Evolutionary conservation across 1,140 invertebrate species (phyloP), one percentile per base, ranked within the genome.

Genomic region (Drosophila pseudoananassae): DNA sequence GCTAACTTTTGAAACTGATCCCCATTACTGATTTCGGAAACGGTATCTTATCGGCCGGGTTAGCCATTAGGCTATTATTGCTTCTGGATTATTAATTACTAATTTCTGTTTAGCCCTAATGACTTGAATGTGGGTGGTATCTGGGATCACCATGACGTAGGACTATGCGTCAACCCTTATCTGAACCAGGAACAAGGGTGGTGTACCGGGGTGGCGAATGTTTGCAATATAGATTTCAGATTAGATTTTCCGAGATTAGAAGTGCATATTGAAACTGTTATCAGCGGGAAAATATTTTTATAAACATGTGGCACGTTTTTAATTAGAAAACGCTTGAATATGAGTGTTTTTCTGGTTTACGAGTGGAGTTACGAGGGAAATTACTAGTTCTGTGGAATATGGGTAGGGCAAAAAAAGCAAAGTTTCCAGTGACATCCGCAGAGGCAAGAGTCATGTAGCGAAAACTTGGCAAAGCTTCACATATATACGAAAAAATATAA

Each of bases 291-390:
- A 75, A 75, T 75, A 63, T 71, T 47, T 63, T 43, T 43, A 74
- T 58, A 55, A 53, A 64, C 68, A 52, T 57, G 23, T 63, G 56
- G 20, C 61, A 83, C 74, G 78, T 81, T 82, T 68, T 63, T 83
- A 81, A 81, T 78, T 78, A 53, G 79, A 78, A 73, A 57, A 6
- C 38, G 38, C 40, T 47, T 33, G 40, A 53, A 57, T 46, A 53
- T 55, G 78, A 61, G 38, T 58, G 73, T 57, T 76, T 81, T 65
- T 47, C 36, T 51, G 12, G 45, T 60, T 58, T 46, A 17, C 17
- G 9, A 46, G 15, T 23, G 31, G 33, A 73, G 59, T 50, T 58
- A 74, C 47, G 25, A 51, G 2, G 46, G 54, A 45, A 40, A 36
- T 43, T 40, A 20, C 31, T 31, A 61, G 31, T 66, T 66, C 46